Evolutionary conservation across 1,140 invertebrate genomes (phyloP).

Genomic region (Sitodiplosis mosellana): DNA sequence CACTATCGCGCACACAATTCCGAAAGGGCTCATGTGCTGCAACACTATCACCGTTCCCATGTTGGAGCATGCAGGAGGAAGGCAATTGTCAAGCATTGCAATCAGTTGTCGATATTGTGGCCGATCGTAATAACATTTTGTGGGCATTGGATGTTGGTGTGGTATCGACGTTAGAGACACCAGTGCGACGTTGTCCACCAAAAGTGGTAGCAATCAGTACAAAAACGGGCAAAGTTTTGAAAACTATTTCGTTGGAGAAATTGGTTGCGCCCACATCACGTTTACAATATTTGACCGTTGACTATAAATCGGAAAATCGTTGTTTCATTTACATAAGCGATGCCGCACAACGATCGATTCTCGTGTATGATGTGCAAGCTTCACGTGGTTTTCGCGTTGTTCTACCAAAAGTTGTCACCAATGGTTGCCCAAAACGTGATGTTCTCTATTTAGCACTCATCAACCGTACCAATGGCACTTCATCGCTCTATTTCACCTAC

Average conservation of each 20-base stretch:
- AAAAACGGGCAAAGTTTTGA: constrained; percentile 34
- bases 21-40: constrained; percentile 25
- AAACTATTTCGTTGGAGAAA: constrained; percentile 31
- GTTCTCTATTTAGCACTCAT: constrained; percentile 36
- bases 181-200: constrained; percentile 30
- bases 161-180: constrained; percentile 31
- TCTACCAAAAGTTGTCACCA: constrained; percentile 30
- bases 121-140: constrained; percentile 30
- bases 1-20: constrained; percentile 29
- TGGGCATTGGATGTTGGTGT: constrained; percentile 42
- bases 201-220: constrained; percentile 35
- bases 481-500: constrained; percentile 36
- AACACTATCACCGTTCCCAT: constrained; percentile 30
- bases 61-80: constrained; percentile 38
- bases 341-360: constrained; percentile 36
- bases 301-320: constrained; percentile 30
- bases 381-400: constrained; percentile 36
- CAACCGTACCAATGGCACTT: constrained; percentile 28
- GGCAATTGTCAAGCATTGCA: constrained; percentile 34
- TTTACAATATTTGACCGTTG: constrained; percentile 38
- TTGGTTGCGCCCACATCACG: constrained; percentile 29
- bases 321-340: constrained; percentile 39
- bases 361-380: constrained; percentile 39
- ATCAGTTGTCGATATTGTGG: constrained; percentile 36
- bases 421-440: constrained; percentile 26